These are phyloP conservation scores for Drosophila percnosoma DNA, from an alignment of 2,888 invertebrate species.

Conservation along the genomic window DNA sequence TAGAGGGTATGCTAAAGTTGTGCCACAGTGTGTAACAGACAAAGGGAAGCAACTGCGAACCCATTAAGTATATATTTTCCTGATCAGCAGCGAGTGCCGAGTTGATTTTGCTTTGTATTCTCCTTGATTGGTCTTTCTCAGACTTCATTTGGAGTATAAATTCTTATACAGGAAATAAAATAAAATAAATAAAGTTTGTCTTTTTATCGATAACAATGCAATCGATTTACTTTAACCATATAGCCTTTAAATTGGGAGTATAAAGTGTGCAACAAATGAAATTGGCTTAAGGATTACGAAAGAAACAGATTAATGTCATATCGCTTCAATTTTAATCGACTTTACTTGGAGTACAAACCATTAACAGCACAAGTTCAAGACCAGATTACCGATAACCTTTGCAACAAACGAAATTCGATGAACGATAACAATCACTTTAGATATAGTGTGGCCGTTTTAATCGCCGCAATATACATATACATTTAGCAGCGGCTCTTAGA, in stretches of 20 bases:
- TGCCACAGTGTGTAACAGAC: not conserved
- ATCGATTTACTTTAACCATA: not conserved
- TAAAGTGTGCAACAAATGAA: not conserved
- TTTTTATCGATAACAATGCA: not conserved
- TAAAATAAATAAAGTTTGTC: too few relatives aligned
- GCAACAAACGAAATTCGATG: not conserved
- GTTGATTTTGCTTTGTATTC: not conserved
- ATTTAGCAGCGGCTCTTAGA: not conserved
- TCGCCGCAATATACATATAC: not conserved
- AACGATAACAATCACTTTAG: not conserved
- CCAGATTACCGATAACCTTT: too few relatives aligned
- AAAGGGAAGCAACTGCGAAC: too few relatives aligned
- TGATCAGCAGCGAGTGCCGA: not conserved
- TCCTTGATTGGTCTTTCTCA: too few relatives aligned
- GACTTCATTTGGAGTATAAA: not conserved
- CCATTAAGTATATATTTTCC: not conserved
- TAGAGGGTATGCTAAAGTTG: not conserved
- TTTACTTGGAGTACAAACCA: not conserved
- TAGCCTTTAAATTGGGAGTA: too few relatives aligned
- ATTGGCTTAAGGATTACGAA: not conserved
- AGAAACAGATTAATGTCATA: not conserved
- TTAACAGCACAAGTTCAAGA: too few relatives aligned
- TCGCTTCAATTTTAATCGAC: not conserved
- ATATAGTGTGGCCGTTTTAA: not conserved
- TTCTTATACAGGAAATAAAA: not conserved